phyloP scores from a whole-genome alignment of 2,888 invertebrate species.

The Sarcophaga caerulescens region DNA sequence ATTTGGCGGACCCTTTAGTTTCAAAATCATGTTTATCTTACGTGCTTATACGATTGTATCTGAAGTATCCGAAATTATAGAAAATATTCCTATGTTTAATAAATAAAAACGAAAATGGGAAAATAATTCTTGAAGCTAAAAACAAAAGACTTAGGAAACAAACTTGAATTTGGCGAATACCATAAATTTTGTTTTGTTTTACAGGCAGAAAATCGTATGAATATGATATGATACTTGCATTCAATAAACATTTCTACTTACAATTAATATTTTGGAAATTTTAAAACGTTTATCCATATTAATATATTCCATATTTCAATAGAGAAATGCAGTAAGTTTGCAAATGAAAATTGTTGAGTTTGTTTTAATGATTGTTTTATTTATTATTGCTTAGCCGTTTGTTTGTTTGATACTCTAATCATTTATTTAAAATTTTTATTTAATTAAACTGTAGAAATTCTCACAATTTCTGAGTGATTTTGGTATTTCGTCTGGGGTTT shows the following conservation, averaged over 20 bases:
- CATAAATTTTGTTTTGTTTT: not conserved
- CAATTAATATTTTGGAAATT: constrained; percentile 75
- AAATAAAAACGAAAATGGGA: not conserved
- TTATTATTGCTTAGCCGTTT: too few relatives aligned
- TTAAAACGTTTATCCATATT: constrained; percentile 75
- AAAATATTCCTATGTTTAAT: not conserved
- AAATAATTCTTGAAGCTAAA: not conserved
- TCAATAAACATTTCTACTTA: constrained; percentile 69
- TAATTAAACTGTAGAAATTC: constrained; percentile 17
- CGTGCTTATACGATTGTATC: too few relatives aligned
- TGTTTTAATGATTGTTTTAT: too few relatives aligned
- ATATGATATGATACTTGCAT: too few relatives aligned
- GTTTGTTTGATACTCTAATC: not conserved
- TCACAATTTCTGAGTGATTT: not conserved
- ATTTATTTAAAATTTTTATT: constrained; percentile 12
- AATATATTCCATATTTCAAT: constrained; percentile 70
- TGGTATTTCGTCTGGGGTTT: too few relatives aligned
- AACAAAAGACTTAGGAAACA: constrained; percentile 54
- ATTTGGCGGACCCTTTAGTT: too few relatives aligned
- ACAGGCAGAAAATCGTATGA: not conserved
- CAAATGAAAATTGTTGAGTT: not conserved
- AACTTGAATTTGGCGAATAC: constrained; percentile 7
- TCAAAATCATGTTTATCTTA: too few relatives aligned
- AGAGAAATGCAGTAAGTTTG: not conserved
- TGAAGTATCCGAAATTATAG: too few relatives aligned